Evolutionary conservation across 2,888 invertebrate species (phyloP).

Genomic region (Temnothorax unifasciatus): DNA sequence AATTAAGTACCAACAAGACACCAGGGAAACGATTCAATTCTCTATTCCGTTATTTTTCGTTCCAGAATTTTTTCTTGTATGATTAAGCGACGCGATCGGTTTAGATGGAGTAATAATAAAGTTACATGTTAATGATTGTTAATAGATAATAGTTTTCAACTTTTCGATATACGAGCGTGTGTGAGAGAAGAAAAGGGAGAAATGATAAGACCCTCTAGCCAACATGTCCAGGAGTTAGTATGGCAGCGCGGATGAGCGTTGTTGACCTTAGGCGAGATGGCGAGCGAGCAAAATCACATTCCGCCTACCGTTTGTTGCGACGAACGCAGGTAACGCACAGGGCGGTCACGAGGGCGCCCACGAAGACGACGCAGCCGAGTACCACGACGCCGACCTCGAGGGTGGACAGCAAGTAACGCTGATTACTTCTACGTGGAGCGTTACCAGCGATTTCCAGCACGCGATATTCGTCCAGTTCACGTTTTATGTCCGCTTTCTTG

Average conservation of each 20-base stretch:
- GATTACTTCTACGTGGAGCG: slow-evolving; percentile 84
- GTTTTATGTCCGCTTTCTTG: slow-evolving; percentile 89
- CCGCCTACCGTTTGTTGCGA: slow-evolving; percentile 88
- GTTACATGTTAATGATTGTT: slow-evolving; percentile 7
- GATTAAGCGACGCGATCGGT: background rate
- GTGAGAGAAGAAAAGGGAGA: background rate
- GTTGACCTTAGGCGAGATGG: slow-evolving; percentile 16
- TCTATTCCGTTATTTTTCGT: background rate
- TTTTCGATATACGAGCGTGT: background rate
- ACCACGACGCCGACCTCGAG: slow-evolving; percentile 94
- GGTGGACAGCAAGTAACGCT: slow-evolving; percentile 88
- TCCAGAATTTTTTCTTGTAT: background rate
- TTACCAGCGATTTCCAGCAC: slow-evolving; percentile 89
- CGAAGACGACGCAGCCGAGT: slow-evolving; percentile 93
- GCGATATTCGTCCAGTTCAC: slow-evolving; percentile 89
- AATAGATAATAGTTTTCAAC: slow-evolving; percentile 8
- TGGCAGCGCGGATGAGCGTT: background rate
- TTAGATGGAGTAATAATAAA: background rate
- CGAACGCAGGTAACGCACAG: slow-evolving; percentile 92
- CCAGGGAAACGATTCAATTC: background rate
- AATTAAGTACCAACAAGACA: background rate
- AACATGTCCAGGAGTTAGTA: slow-evolving; percentile 22
- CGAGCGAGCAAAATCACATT: slow-evolving; percentile 15
- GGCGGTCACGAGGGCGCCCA: slow-evolving; percentile 93
- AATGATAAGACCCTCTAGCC: background rate